These are phyloP conservation scores for Crematogaster levior DNA, from an alignment of 2,888 invertebrate genomes.

Conservation along the genomic window DNA sequence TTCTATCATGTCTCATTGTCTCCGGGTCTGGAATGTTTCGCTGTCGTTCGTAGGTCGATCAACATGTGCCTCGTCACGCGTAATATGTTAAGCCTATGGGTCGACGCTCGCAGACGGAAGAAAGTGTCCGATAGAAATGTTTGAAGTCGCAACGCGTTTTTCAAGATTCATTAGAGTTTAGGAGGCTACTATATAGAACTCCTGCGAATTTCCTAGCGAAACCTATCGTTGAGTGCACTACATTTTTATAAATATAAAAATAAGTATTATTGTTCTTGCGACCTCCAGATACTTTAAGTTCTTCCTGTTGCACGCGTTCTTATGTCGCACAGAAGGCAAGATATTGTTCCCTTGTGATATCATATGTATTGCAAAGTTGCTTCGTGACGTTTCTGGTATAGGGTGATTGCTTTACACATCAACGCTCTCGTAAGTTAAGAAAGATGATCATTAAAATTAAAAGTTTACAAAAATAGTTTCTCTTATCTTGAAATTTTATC, in stretches of 20 bases:
- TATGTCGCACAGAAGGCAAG: conserved; percentile 43
- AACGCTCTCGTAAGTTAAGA: conserved; percentile 38
- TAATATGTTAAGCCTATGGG: conserved; percentile 66
- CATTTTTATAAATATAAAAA: no score
- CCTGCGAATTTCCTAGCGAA: background rate
- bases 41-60: conserved; percentile 65
- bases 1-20: conserved; percentile 40
- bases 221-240: background rate
- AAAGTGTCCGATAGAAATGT: conserved; percentile 9
- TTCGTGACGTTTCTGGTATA: conserved; percentile 77
- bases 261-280: conserved; percentile 13
- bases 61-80: conserved; percentile 71
- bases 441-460: background rate
- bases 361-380: conserved; percentile 60
- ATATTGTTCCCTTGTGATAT: conserved; percentile 68
- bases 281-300: conserved; percentile 21
- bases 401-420: conserved; percentile 54
- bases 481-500: background rate
- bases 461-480: background rate
- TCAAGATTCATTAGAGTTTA: background rate
- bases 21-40: conserved; percentile 31
- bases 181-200: background rate
- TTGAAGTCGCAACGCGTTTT: conserved; percentile 3
- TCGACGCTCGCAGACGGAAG: conserved; percentile 59
- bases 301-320: conserved; percentile 9